These are phyloP conservation scores for Euplagia quadripunctaria DNA, from an alignment of 2,888 invertebrate species.

Conservation along the genomic window DNA sequence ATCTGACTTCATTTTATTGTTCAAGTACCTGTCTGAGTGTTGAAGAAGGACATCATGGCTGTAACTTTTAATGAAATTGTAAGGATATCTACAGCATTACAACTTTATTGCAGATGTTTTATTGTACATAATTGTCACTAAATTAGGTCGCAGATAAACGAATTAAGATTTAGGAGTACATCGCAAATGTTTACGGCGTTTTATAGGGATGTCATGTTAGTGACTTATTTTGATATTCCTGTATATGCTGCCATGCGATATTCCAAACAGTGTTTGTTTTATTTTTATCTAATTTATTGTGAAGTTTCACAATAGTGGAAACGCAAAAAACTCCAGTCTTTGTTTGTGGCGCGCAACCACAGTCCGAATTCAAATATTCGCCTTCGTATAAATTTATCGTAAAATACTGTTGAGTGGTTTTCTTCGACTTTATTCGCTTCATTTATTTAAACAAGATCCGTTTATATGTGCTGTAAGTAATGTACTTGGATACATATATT, in stretches of 20 bases:
- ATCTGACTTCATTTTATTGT: slow-evolving; percentile 77
- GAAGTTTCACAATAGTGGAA: slow-evolving; percentile 32
- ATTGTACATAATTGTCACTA: slow-evolving; percentile 66
- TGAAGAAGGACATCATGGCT: slow-evolving; percentile 73
- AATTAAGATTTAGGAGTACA: slow-evolving; percentile 41
- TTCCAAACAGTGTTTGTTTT: not conserved
- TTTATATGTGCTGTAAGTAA: slow-evolving; percentile 13
- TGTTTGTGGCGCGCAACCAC: slow-evolving; percentile 29
- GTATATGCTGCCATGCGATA: not conserved
- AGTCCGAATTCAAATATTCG: slow-evolving; percentile 41
- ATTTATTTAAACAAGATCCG: slow-evolving; percentile 13
- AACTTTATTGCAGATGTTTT: slow-evolving; percentile 63
- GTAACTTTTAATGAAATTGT: slow-evolving; percentile 73
- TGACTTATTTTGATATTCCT: not conserved
- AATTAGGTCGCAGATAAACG: slow-evolving; percentile 63
- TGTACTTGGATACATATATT: not conserved
- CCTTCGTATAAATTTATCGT: slow-evolving; percentile 35
- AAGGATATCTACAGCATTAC: slow-evolving; percentile 71
- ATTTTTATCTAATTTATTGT: slow-evolving; percentile 40
- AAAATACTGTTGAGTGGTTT: slow-evolving; percentile 27
- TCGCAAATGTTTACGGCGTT: slow-evolving; percentile 26
- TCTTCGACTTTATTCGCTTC: slow-evolving; percentile 22
- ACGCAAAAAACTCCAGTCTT: slow-evolving; percentile 26
- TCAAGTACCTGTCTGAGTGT: slow-evolving; percentile 65
- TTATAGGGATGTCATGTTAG: slow-evolving; percentile 28